Evolutionary conservation across 2,113 vertebrate genomes (phyloP).

Genomic region (Elachura formosa): DNA sequence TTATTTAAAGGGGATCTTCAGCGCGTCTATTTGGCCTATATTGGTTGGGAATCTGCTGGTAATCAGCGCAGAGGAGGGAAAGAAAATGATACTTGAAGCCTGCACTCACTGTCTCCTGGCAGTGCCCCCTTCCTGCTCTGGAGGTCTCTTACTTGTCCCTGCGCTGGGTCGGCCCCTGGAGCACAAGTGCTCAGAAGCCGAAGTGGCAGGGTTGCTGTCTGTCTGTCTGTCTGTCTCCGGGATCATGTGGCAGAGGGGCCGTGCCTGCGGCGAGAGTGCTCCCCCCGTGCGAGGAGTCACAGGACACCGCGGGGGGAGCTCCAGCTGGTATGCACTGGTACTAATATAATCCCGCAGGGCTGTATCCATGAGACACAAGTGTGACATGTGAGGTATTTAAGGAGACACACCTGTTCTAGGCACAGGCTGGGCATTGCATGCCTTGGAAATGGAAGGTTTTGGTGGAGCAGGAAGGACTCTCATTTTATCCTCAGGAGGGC

Average conservation of each 20-base stretch:
- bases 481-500: not conserved
- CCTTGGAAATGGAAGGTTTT: slow-evolving; percentile 1
- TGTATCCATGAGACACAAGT: slow-evolving; percentile 41
- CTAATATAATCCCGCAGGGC: slow-evolving; percentile 45
- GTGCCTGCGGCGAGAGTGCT: not conserved
- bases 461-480: not conserved
- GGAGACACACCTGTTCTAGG: slow-evolving; percentile 66
- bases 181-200: not conserved
- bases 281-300: slow-evolving; percentile 25
- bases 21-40: not conserved
- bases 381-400: slow-evolving; percentile 59
- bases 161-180: not conserved
- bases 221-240: not conserved
- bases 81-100: not conserved
- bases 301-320: slow-evolving; percentile 34
- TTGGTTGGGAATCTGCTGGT: not conserved
- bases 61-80: not conserved
- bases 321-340: slow-evolving; percentile 50
- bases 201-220: not conserved
- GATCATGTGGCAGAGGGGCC: slow-evolving; percentile 15
- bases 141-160: not conserved
- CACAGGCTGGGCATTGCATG: not conserved
- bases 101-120: rapidly evolving
- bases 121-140: not conserved
- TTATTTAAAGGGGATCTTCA: not conserved